Base-by-base conservation (phyloP, 2,113 vertebrate genomes). In the Tyto alba region DNA sequence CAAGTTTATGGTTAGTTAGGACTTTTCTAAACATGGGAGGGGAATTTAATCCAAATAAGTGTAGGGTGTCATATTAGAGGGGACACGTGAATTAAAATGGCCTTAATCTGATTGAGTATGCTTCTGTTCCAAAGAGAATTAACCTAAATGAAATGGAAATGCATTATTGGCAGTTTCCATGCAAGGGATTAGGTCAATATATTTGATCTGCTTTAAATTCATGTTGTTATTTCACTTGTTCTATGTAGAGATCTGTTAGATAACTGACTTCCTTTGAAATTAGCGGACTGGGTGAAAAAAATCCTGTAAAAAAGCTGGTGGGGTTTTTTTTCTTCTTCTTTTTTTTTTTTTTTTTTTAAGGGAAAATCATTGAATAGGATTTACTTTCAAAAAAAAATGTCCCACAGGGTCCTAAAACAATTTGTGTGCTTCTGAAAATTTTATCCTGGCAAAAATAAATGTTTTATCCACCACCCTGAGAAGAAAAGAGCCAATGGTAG, bases 151-250 rank as follows among this genome's bases (percentile, higher is more conserved):
- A 89, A 92, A 75, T 29, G 67, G 64, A 91, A 95, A 91, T 71
- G 0, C 85, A 85, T 91, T 94, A 88, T 64, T 82, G 66, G 69
- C 81, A 75, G 45, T 72, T 79, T 95, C 66, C 66, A 7, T 95
- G 48, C 3, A 7, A 87, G 45, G 30, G 45, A 12, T 85, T 96
- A 69, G 76, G 85, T 90, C 13, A 3, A 25, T 90, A 1, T 88
- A 45, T 95, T 82, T 84, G 34, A 68, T 96, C 69, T 92, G 43
- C 52, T 85, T 96, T 82, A 89, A 91, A 82, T 89, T 82, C 45
- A 5, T 68, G 57, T 68, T 95, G 69, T 81, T 87, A 72, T 81
- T 95, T 89, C 34, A 56, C 20, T 95, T 82, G 26, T 72, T 93
- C 85, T 85, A 26, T 73, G 32, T 71, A 72, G 40, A 48, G 15